phyloP scores from a whole-genome alignment of 2,888 invertebrate genomes.

The Merodon equestris region DNA sequence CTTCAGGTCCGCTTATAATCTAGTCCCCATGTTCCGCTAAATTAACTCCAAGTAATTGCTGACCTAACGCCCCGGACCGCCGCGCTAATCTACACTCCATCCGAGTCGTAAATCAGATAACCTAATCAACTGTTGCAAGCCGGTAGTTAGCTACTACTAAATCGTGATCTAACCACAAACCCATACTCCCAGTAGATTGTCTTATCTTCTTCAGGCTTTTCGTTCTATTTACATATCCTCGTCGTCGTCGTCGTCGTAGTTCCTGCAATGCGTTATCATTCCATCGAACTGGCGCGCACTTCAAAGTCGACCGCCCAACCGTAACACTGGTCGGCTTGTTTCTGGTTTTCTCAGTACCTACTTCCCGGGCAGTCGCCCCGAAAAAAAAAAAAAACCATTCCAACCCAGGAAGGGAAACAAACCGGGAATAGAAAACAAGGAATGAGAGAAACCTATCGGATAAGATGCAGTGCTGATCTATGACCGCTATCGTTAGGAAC shows the following conservation, averaged over 20 bases:
- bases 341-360: constrained; percentile 12
- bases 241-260: constrained; percentile 24
- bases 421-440: no score
- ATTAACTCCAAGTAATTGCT: no score
- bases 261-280: constrained; percentile 47
- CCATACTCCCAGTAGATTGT: constrained; percentile 31
- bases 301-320: constrained; percentile 48
- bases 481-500: constrained; percentile 61
- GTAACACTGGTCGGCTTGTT: constrained; percentile 27
- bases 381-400: constrained; percentile 20
- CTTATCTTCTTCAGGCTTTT: constrained; percentile 34
- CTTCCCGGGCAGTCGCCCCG: neutral
- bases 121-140: constrained; percentile 63
- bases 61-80: constrained; percentile 26
- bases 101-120: constrained; percentile 62
- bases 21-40: no score
- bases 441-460: constrained; percentile 8
- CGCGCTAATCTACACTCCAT: constrained; percentile 32
- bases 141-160: constrained; percentile 60
- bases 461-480: constrained; percentile 60
- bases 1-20: no score
- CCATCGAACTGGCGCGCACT: constrained; percentile 49
- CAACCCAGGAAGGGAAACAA: no score
- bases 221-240: constrained; percentile 55
- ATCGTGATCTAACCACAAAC: constrained; percentile 57